Percentiles rank a stretch among this genome's conserved stretches.
These are phyloP conservation scores for Galaxias olidus DNA, from an alignment of 2,797 vertebrate genomes.

Conservation along the genomic window DNA sequence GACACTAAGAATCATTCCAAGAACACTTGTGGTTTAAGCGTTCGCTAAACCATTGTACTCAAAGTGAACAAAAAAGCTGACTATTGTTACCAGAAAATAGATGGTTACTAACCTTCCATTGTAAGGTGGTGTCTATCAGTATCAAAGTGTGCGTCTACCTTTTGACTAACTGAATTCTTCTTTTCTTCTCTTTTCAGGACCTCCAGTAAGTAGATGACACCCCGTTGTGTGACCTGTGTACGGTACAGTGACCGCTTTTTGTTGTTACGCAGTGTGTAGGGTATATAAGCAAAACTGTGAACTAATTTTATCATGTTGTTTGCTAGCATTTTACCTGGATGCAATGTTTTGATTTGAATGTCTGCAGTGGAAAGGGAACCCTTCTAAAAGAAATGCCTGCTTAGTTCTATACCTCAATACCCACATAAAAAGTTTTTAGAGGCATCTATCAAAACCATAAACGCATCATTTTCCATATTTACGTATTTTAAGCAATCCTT, in stretches of 20 bases:
- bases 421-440: no score
- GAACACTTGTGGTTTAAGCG: no score
- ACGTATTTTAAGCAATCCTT: no score
- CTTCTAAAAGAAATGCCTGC: not conserved
- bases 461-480: no score
- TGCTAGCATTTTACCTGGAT: conserved; percentile 1
- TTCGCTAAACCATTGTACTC: no score
- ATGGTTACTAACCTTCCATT: not conserved
- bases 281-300: not conserved
- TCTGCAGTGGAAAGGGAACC: conserved; percentile 2
- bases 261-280: conserved; percentile 41
- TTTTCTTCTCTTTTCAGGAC: conserved; percentile 65
- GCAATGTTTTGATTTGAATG: conserved; percentile 5
- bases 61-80: no score
- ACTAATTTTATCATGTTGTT: not conserved
- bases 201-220: conserved; percentile 79
- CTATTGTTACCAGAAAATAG: not conserved
- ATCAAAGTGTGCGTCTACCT: no score
- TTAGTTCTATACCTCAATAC: not conserved
- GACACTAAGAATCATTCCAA: no score
- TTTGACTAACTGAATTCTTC: conserved; percentile 26
- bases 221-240: conserved; percentile 58
- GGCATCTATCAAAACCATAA: no score
- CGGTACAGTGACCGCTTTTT: conserved; percentile 69
- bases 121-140: not conserved